phyloP scores from a whole-genome alignment of 2,113 vertebrate genomes.

The Rattus rattus region DNA sequence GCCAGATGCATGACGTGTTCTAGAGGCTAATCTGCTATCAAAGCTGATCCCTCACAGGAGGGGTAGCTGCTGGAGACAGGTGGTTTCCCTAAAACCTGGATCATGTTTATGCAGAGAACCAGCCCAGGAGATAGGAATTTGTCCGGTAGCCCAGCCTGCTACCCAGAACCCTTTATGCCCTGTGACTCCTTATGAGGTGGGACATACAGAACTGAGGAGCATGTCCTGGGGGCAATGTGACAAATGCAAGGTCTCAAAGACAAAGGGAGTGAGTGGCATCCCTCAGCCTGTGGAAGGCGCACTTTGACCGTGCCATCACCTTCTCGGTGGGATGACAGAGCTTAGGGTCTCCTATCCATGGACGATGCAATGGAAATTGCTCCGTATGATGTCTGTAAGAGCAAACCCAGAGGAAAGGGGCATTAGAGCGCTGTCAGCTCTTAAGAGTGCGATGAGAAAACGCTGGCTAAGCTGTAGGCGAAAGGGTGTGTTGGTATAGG shows the following conservation, averaged over 20 bases:
- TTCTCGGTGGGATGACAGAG: background rate
- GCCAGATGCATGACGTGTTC: background rate
- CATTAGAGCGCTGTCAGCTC: background rate
- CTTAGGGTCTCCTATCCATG: background rate
- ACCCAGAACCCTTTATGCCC: conserved; percentile 24
- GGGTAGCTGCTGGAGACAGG: background rate
- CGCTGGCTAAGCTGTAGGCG: background rate
- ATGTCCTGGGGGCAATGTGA: background rate
- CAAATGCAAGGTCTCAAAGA: background rate
- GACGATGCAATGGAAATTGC: background rate
- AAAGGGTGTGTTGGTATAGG: background rate
- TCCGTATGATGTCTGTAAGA: background rate
- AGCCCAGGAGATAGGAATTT: background rate
- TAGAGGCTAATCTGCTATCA: background rate
- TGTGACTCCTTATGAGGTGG: background rate
- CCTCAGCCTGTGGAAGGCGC: background rate
- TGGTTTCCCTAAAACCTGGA: background rate
- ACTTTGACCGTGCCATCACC: background rate
- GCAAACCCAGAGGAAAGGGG: background rate
- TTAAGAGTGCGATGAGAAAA: background rate
- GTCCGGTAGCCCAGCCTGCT: background rate
- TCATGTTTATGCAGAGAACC: background rate
- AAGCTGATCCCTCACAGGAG: background rate
- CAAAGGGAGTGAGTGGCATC: background rate
- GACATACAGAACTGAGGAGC: background rate